Evolutionary conservation across 1,140 invertebrate genomes (phyloP).

Genomic region (Drosophila ogumai): DNA sequence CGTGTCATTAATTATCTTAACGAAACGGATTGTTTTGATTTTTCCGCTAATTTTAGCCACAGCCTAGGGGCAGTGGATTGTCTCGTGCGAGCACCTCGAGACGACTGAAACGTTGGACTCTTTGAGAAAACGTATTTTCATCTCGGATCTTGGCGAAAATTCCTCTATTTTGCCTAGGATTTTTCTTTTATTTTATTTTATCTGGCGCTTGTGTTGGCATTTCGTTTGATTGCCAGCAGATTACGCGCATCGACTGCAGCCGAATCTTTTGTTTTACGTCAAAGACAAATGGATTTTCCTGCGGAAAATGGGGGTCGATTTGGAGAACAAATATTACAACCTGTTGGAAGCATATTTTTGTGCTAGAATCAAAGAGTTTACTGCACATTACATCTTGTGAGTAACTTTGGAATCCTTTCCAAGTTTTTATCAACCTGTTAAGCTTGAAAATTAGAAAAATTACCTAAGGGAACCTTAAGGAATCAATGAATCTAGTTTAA

Average conservation of each 20-base stretch:
- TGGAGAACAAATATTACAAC: neutral
- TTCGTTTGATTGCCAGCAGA: constrained; percentile 47
- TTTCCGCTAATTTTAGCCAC: constrained; percentile 51
- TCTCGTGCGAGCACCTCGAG: constrained; percentile 58
- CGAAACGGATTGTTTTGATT: constrained; percentile 45
- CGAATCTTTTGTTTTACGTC: constrained; percentile 59
- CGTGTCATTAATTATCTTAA: constrained; percentile 51
- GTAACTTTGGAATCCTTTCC: neutral
- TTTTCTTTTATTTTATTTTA: constrained; percentile 66
- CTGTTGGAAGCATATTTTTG: constrained; percentile 11
- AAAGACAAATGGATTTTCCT: constrained; percentile 26
- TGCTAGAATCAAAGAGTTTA: neutral
- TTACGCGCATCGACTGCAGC: constrained; percentile 58
- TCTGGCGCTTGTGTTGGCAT: constrained; percentile 35
- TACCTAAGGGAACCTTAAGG: no score
- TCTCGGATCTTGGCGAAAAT: constrained; percentile 50
- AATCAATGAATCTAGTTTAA: no score
- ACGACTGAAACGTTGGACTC: constrained; percentile 63
- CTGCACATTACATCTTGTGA: neutral
- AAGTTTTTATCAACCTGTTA: no score
- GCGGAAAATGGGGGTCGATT: neutral
- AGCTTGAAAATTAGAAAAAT: no score
- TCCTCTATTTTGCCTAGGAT: constrained; percentile 42
- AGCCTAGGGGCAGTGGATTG: constrained; percentile 49
- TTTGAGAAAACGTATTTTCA: constrained; percentile 68